Evolutionary conservation across 1,140 invertebrate genomes (phyloP).

Genomic region (Microvelia longipes): DNA sequence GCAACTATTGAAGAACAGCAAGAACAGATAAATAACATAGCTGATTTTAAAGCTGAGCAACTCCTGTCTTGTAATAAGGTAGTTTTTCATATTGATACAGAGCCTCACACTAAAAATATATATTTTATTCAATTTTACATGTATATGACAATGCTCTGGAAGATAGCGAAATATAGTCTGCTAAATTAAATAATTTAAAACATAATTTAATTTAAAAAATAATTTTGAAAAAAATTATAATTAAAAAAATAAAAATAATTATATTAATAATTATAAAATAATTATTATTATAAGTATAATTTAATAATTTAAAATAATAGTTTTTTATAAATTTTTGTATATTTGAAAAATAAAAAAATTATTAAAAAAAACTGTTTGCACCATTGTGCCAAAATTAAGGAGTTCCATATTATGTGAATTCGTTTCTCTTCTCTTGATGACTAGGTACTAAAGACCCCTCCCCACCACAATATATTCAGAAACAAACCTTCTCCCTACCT

Average conservation of each 20-base stretch:
- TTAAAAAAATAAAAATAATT: not conserved
- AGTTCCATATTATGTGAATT: too few relatives aligned
- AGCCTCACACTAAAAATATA: not conserved
- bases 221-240: not conserved
- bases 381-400: too few relatives aligned
- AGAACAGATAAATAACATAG: constrained; percentile 23
- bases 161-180: not conserved
- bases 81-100: not conserved
- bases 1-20: constrained; percentile 27
- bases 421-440: too few relatives aligned
- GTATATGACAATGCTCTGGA: not conserved
- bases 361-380: too few relatives aligned
- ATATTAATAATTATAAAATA: not conserved
- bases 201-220: not conserved
- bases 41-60: not conserved
- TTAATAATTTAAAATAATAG: too few relatives aligned
- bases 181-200: not conserved
- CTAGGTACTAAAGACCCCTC: too few relatives aligned
- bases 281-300: too few relatives aligned
- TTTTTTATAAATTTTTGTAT: too few relatives aligned
- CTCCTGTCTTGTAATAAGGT: not conserved
- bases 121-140: not conserved
- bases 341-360: too few relatives aligned
- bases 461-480: too few relatives aligned
- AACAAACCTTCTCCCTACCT: too few relatives aligned